These are phyloP conservation scores for Australoheros facetus DNA, from an alignment of 2,797 vertebrate species.

Conservation along the genomic window DNA sequence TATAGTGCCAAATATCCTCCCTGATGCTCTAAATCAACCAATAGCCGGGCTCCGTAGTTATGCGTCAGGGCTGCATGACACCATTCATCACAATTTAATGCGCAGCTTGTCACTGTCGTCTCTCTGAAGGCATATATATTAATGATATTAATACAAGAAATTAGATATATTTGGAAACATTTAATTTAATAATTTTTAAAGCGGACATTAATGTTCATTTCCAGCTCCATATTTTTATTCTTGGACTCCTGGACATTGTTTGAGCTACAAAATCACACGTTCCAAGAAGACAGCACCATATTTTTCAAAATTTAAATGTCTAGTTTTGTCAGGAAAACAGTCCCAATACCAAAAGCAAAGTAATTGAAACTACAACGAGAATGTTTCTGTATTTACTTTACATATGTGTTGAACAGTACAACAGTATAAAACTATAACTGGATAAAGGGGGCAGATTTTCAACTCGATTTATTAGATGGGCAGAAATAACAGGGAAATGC, in stretches of 20 bases:
- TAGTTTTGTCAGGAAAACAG: background rate
- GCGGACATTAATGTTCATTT: too few species aligned
- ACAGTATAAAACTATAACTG: background rate
- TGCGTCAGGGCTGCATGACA: slow-evolving; percentile 18
- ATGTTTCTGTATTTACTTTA: too few species aligned
- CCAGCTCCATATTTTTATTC: background rate
- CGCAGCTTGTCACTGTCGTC: slow-evolving; percentile 2
- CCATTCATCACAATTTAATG: slow-evolving; percentile 30
- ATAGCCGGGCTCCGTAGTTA: background rate
- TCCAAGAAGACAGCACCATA: too few species aligned
- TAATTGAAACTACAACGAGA: too few species aligned
- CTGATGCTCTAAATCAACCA: too few species aligned
- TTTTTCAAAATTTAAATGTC: background rate
- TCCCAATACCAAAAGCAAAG: background rate
- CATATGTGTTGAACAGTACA: background rate
- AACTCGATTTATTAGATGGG: background rate
- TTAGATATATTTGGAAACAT: too few species aligned
- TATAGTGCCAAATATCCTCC: background rate
- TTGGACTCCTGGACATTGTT: background rate
- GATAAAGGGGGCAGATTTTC: background rate
- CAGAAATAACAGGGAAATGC: background rate
- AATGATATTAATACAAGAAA: background rate
- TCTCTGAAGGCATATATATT: background rate
- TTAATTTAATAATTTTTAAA: too few species aligned
- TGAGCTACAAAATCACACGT: too few species aligned